Base-by-base conservation (phyloP, 2,888 invertebrate species). In the Rotaria sp. region DNA sequence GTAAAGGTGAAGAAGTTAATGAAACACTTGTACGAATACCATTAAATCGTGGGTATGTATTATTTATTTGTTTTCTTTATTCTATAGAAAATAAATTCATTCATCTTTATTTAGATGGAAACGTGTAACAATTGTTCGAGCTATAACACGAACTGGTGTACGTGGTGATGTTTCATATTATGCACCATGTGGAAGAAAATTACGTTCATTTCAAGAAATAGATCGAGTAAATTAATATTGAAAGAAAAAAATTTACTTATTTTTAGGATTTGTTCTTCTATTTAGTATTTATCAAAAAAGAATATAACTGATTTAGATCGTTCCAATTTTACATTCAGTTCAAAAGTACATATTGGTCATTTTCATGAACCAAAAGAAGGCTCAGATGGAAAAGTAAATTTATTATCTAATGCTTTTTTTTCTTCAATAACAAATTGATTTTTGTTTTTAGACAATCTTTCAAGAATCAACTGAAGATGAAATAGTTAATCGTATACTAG, bases 121-220 rank as follows among this genome's bases (percentile, higher is more conserved):
- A 74, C 48, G 87, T 84, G 85, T 85, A 35, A 85, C 85, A 21
- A 48, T 85, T 26, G 85, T 87, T 21, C 85, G 74, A 41, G 85
- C 84, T 50, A 38, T 87, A 38, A 85, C 87, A 0, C 80, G 45
- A 38, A 87, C 50, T 84, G 96, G 96, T 67, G 94, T 94, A 88
- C 94, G 95, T 88, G 96, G 97, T n/a, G 97, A 97, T 90, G 97
- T 98, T 84, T 94, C 94, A 87, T 98, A 98, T 91, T 94, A 94
- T 88, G 93, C 93, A 84, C 94, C 94, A 0, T 93, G 93, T 90
- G 94, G 93, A 75, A 93, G 93, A 89, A 93, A 92, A 87, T 92
- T 94, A 89, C 92, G 93, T 88, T 93, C 92, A 88, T 93, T 93
- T 90, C 92, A 93, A 10, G 94, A 94, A 90, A 92, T 94, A 84